Conservation (phyloP, 2,888 invertebrate genomes). For the Drosophila buzzatii region DNA sequence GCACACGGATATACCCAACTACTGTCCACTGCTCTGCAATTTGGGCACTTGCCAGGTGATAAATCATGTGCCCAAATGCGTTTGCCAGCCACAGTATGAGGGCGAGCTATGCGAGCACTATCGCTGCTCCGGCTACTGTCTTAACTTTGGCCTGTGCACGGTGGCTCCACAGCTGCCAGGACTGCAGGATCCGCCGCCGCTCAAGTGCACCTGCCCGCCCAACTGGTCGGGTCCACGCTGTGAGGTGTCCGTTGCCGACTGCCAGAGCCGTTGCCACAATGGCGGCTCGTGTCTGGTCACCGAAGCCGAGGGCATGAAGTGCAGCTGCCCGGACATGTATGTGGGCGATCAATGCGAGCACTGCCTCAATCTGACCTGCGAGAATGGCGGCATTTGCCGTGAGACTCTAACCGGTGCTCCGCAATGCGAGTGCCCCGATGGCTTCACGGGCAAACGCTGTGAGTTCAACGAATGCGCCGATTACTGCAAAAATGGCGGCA, state of each 20-base stretch:
- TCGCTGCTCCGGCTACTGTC: slow-evolving; percentile 89
- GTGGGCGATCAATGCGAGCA: slow-evolving; percentile 87
- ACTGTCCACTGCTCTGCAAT: slow-evolving; percentile 87
- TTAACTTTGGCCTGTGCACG: slow-evolving; percentile 88
- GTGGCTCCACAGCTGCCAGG: slow-evolving; percentile 83
- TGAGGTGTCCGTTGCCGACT: slow-evolving; percentile 87
- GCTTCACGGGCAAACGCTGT: slow-evolving; percentile 87
- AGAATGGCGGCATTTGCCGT: slow-evolving; percentile 88
- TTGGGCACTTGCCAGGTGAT: slow-evolving; percentile 87
- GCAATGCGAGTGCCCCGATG: slow-evolving; percentile 87
- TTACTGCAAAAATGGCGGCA: slow-evolving; percentile 87
- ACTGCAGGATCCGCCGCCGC: slow-evolving; percentile 79
- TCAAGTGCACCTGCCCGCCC: slow-evolving; percentile 87
- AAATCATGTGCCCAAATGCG: slow-evolving; percentile 87
- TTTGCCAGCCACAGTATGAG: slow-evolving; percentile 88
- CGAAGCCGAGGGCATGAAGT: slow-evolving; percentile 84
- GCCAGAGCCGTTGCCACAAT: slow-evolving; percentile 87
- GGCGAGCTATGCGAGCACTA: slow-evolving; percentile 90
- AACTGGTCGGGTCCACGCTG: slow-evolving; percentile 89
- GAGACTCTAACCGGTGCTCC: slow-evolving; percentile 84
- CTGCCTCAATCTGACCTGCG: slow-evolving; percentile 87
- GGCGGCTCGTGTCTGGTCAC: slow-evolving; percentile 87
- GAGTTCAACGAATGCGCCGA: slow-evolving; percentile 87
- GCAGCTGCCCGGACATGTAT: slow-evolving; percentile 87
- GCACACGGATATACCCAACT: slow-evolving; percentile 81